Percentiles rank a stretch among this genome's conserved stretches.
phyloP scores from a whole-genome alignment of 1,140 invertebrate genomes.

The Teleogryllus occipitalis region DNA sequence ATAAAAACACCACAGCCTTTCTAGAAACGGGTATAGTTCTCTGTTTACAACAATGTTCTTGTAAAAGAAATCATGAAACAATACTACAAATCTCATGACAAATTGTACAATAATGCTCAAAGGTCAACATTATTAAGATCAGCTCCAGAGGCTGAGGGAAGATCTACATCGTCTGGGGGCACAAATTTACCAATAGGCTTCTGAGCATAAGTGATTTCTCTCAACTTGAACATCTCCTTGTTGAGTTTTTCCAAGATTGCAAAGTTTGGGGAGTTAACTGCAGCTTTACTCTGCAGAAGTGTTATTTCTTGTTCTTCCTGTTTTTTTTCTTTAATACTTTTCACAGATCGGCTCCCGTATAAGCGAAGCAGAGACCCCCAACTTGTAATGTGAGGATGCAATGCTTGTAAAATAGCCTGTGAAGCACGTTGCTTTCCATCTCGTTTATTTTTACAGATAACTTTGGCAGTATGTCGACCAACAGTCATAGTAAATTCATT shows the following conservation, averaged over 20 bases:
- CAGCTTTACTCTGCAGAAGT: conserved; percentile 78
- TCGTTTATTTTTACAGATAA: conserved; percentile 88
- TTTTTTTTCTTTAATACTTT: conserved; percentile 90
- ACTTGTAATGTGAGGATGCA: conserved; percentile 88
- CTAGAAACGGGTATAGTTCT: not conserved
- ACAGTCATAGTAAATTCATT: conserved; percentile 94
- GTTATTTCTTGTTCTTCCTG: conserved; percentile 91
- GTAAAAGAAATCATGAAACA: not conserved
- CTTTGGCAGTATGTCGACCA: conserved; percentile 82
- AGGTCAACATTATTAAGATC: conserved; percentile 66
- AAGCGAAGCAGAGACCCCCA: conserved; percentile 90
- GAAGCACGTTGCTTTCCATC: conserved; percentile 96
- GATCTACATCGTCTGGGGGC: conserved; percentile 50
- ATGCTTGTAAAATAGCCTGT: conserved; percentile 82
- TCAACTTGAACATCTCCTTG: conserved; percentile 77
- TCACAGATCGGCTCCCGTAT: conserved; percentile 87
- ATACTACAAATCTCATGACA: not conserved
- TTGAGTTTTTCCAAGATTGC: conserved; percentile 86
- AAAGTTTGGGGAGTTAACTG: conserved; percentile 85
- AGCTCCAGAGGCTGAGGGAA: conserved; percentile 58
- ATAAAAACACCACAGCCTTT: not conserved
- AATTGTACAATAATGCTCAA: conserved; percentile 27
- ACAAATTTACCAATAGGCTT: conserved; percentile 67
- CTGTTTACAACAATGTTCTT: too few species aligned
- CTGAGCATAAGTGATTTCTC: conserved; percentile 43